Evolutionary conservation across 2,797 vertebrate species (phyloP).

Genomic region (Neosilurus mollespiculum): DNA sequence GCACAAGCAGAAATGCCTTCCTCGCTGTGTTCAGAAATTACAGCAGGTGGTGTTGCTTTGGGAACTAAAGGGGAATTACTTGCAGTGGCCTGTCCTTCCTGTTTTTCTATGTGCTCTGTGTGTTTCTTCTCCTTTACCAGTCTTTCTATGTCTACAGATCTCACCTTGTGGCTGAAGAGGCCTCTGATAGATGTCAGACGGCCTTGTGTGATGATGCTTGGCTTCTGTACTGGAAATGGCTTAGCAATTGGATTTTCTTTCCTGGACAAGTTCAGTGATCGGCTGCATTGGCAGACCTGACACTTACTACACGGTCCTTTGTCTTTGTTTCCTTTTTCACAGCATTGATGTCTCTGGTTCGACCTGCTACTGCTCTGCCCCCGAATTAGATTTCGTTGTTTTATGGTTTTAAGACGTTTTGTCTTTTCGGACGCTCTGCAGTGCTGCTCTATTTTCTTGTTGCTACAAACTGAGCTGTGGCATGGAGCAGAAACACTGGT

Average conservation of each 20-base stretch:
- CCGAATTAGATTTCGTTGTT: constrained; percentile 66
- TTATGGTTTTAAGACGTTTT: constrained; percentile 72
- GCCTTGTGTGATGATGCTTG: constrained; percentile 80
- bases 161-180: constrained; percentile 85
- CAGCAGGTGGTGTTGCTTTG: not conserved
- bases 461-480: constrained; percentile 35
- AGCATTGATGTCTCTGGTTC: constrained; percentile 31
- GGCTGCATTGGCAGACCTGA: constrained; percentile 49
- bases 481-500: constrained; percentile 13
- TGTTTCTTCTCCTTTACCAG: constrained; percentile 67
- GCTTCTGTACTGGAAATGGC: constrained; percentile 58
- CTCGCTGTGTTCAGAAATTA: constrained; percentile 18
- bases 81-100: constrained; percentile 15
- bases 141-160: constrained; percentile 83
- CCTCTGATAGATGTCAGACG: constrained; percentile 82
- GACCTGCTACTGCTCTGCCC: constrained; percentile 39
- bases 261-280: constrained; percentile 40
- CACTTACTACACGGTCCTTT: constrained; percentile 31
- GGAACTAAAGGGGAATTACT: constrained; percentile 20
- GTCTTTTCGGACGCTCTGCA: constrained; percentile 50
- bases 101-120: constrained; percentile 39
- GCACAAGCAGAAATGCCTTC: constrained; percentile 33
- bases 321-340: constrained; percentile 49
- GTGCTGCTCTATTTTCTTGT: constrained; percentile 35
- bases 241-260: constrained; percentile 54